phyloP scores from a whole-genome alignment of 1,140 invertebrate genomes.

The Scaptomyza hsui region DNA sequence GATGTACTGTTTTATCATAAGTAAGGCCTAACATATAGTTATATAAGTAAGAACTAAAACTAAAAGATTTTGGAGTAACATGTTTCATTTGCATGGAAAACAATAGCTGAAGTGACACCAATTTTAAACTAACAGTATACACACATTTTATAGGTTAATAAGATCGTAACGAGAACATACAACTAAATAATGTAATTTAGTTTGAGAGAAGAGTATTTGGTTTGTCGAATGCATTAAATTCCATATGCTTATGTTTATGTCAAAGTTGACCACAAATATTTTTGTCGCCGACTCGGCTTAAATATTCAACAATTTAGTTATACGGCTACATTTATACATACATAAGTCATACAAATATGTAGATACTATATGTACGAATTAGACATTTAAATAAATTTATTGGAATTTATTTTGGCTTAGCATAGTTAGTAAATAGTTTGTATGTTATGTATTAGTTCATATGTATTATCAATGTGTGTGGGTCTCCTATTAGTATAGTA shows the following conservation, averaged over 20 bases:
- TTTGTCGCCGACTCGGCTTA: conserved; percentile 17
- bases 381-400: conserved; percentile 51
- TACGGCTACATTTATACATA: background rate
- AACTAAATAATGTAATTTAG: conserved; percentile 12
- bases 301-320: conserved; percentile 30
- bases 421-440: conserved; percentile 18
- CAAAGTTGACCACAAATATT: conserved; percentile 55
- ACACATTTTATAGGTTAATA: background rate
- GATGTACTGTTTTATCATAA: conserved; percentile 11
- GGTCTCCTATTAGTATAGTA: conserved; percentile 46
- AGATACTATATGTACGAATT: conserved; percentile 8
- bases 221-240: conserved; percentile 13
- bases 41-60: conserved; percentile 22
- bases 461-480: conserved; percentile 44
- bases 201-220: conserved; percentile 18
- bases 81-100: conserved; percentile 11
- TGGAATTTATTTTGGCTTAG: conserved; percentile 34
- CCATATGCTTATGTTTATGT: conserved; percentile 30
- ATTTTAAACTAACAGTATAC: conserved; percentile 32
- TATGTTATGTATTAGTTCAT: conserved; percentile 28
- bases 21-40: conserved; percentile 16
- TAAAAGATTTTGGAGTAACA: background rate
- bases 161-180: background rate
- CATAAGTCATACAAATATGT: background rate
- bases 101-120: conserved; percentile 23